Base-by-base conservation (phyloP, 2,797 vertebrate genomes). In the Channa striata region DNA sequence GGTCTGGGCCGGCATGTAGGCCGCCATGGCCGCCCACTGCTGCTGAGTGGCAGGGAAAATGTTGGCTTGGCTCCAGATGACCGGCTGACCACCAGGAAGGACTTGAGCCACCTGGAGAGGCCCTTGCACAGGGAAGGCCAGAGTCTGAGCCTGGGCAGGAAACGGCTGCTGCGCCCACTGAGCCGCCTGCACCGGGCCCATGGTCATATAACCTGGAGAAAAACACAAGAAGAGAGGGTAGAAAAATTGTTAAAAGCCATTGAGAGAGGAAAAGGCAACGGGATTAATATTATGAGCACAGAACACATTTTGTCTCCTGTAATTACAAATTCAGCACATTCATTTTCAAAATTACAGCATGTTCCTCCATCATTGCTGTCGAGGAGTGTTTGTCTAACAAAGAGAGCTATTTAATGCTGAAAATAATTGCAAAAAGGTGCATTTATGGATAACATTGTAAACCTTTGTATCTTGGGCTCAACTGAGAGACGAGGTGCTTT, bases 111-210 rank as follows among this genome's bases (percentile, higher is more conserved):
- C 94, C 93, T 97, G 94, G 60, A 95, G 89, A 68, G 94, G 95
- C 53, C 96, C 96, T 94, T 98, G 98, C 77, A 97, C 94, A 47
- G 97, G 95, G 91, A 99, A 96, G 81, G 97, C 96, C 86, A 99
- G 90, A 72, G 96, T 97, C 87, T 93, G 86, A 82, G 94, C 95
- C 82, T 96, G 97, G 81, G 94, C 94, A 1, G 89, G 30, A 11
- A 96, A 96, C 2, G 96, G 93, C 92, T 97, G 98, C 93, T 99
- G 98, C 71, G 97, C 96, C 98, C 98, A 99, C 92, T 98, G 97
- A 0, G 97, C 96, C 1, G 97, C 96, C 92, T 97, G 96, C 85
- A 98, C 96, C 23, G 97, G 95, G 81, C 97, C 97, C 97, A 99
- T 99, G 70, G 97, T 98, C 94, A 99, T 98, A 75, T 99, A 99